phyloP scores from a whole-genome alignment of 2,113 vertebrate species.

The Labeo catla region DNA sequence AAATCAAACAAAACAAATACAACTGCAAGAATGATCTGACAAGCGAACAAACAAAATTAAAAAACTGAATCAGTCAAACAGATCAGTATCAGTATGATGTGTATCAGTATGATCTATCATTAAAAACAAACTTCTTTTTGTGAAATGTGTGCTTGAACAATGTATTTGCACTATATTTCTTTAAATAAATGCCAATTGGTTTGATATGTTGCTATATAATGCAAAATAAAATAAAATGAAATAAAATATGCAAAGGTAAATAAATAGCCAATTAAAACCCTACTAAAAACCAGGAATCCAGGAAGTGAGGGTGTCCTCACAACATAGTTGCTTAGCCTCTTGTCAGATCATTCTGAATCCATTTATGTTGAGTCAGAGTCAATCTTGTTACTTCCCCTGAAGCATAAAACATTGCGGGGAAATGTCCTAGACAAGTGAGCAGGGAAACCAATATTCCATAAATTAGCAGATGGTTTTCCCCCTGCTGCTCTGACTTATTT shows the following conservation, averaged over 20 bases:
- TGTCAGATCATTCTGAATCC: background rate
- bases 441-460: conserved; percentile 5
- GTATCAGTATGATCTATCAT: background rate
- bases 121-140: background rate
- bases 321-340: background rate
- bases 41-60: background rate
- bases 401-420: background rate
- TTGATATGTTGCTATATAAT: background rate
- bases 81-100: background rate
- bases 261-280: background rate
- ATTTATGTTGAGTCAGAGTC: conserved; percentile 9
- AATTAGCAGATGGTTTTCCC: background rate
- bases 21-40: background rate
- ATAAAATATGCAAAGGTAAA: too few relatives aligned
- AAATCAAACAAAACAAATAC: background rate
- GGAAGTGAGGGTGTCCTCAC: background rate
- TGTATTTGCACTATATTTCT: background rate
- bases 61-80: background rate
- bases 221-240: too few relatives aligned
- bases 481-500: conserved; percentile 7
- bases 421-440: background rate
- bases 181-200: background rate
- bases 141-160: background rate
- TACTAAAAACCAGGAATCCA: background rate
- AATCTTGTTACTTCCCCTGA: background rate